These are phyloP conservation scores for Dipodomys ordii DNA, from an alignment of 2,113 vertebrate genomes.

Conservation along the genomic window DNA sequence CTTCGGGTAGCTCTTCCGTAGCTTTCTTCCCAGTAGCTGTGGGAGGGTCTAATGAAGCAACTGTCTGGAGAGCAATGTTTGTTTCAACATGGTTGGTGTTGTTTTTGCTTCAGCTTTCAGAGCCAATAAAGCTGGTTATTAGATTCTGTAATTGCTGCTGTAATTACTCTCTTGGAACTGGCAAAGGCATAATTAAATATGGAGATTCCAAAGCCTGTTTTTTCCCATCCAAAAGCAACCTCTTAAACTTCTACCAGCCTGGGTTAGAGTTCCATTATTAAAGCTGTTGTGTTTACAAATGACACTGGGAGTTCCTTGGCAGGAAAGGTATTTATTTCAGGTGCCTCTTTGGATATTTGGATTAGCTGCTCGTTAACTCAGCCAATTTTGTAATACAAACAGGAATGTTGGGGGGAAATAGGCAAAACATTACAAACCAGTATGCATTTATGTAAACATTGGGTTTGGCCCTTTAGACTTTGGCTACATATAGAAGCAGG, in stretches of 20 bases:
- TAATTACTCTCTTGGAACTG: slow-evolving; percentile 80
- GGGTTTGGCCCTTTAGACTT: slow-evolving; percentile 13
- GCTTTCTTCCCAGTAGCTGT: slow-evolving; percentile 62
- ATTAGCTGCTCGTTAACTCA: slow-evolving; percentile 42
- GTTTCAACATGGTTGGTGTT: slow-evolving; percentile 75
- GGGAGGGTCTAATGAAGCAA: slow-evolving; percentile 76
- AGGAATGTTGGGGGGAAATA: slow-evolving; percentile 29
- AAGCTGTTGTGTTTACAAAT: slow-evolving; percentile 47
- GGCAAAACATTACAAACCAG: neutral
- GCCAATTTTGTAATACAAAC: neutral
- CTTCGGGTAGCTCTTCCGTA: slow-evolving; percentile 43
- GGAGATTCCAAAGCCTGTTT: slow-evolving; percentile 74
- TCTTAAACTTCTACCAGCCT: slow-evolving; percentile 58
- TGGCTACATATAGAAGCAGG: neutral
- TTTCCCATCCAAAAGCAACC: slow-evolving; percentile 70
- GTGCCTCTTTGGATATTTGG: neutral
- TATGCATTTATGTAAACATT: slow-evolving; percentile 49
- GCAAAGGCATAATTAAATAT: slow-evolving; percentile 74
- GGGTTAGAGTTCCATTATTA: slow-evolving; percentile 58
- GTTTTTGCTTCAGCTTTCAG: slow-evolving; percentile 81
- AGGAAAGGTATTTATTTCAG: slow-evolving; percentile 46
- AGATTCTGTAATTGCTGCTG: slow-evolving; percentile 72
- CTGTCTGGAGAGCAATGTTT: slow-evolving; percentile 75
- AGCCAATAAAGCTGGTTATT: slow-evolving; percentile 76
- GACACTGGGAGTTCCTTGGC: slow-evolving; percentile 17